Conservation (phyloP, 1,140 invertebrate genomes). For the Drosophila lini region DNA sequence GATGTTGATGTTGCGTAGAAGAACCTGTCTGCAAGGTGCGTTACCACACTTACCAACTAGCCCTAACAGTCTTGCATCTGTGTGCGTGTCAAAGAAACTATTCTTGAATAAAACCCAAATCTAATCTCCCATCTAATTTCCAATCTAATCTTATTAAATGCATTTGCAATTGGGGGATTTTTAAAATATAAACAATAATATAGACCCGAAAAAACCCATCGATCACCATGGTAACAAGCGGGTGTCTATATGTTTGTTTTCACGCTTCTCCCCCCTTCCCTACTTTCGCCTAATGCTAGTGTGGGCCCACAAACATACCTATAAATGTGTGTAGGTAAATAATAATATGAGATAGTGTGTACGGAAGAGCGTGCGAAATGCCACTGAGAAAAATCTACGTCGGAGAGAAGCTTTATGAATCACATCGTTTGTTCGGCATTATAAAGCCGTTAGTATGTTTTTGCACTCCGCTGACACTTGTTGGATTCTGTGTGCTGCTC, state of each 20-base stretch:
- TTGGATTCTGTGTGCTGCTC: constrained; percentile 41
- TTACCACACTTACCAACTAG: constrained; percentile 11
- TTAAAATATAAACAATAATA: constrained; percentile 16
- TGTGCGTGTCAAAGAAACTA: constrained; percentile 4
- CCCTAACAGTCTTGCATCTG: constrained; percentile 1
- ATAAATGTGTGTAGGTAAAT: constrained; percentile 12
- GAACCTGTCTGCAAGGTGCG: constrained; percentile 7
- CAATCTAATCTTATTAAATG: constrained; percentile 5
- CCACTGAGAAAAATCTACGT: constrained; percentile 45
- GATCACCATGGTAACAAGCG: constrained; percentile 39
- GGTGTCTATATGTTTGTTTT: background rate
- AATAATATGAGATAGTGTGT: constrained; percentile 33
- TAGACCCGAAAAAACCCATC: constrained; percentile 2
- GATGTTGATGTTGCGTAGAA: constrained; percentile 11
- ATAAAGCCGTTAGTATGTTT: constrained; percentile 47
- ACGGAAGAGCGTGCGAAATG: constrained; percentile 40
- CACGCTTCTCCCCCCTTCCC: constrained; percentile 4
- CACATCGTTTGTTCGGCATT: constrained; percentile 34
- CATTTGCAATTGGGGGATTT: background rate
- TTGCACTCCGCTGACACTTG: constrained; percentile 37
- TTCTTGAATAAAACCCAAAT: background rate
- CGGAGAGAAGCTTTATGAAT: constrained; percentile 44
- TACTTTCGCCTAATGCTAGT: constrained; percentile 14
- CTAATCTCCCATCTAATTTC: background rate
- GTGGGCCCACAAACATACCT: constrained; percentile 4